phyloP scores from a whole-genome alignment of 2,113 vertebrate species.

The Leptosomus discolor region DNA sequence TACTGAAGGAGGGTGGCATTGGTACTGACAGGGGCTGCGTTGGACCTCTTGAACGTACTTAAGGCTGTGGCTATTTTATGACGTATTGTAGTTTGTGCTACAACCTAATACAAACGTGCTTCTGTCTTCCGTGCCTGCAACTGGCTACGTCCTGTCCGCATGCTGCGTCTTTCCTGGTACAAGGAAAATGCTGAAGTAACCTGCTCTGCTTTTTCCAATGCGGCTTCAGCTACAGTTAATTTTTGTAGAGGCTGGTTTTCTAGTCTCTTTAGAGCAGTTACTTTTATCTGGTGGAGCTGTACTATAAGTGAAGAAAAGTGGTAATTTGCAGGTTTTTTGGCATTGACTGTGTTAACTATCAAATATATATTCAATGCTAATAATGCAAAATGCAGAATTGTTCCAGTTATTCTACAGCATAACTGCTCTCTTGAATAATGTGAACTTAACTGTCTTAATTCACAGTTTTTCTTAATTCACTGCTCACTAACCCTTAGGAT shows the following conservation, averaged over 20 bases:
- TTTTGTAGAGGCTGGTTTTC: background rate
- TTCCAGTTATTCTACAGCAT: background rate
- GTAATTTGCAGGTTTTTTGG: background rate
- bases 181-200: background rate
- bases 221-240: background rate
- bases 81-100: background rate
- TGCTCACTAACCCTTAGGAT: background rate
- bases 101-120: background rate
- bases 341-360: background rate
- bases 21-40: background rate
- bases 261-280: background rate
- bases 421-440: background rate
- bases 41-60: background rate
- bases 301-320: background rate
- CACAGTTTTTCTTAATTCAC: background rate
- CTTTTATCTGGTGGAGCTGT: background rate
- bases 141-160: background rate
- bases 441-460: background rate
- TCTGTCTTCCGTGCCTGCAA: background rate
- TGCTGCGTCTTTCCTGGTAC: background rate
- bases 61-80: background rate
- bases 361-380: background rate
- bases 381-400: background rate
- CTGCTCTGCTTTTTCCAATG: background rate
- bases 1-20: background rate